These are phyloP conservation scores for Borostomias antarcticus DNA, from an alignment of 2,797 vertebrate genomes.

Conservation along the genomic window DNA sequence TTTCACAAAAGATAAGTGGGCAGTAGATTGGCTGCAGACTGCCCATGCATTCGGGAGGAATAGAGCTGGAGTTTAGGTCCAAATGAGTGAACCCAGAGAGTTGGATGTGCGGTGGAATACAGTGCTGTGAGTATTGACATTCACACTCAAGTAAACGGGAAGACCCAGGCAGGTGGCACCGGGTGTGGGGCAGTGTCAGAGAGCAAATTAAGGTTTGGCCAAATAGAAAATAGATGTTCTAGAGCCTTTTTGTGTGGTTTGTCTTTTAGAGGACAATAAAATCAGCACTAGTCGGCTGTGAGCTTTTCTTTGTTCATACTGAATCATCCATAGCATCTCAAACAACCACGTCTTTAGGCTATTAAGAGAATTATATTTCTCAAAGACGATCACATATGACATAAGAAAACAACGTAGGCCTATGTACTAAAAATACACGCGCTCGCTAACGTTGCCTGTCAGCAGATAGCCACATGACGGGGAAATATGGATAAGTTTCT, in stretches of 20 bases:
- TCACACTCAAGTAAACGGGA: conserved; percentile 64
- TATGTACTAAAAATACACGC: no score
- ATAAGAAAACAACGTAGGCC: no score
- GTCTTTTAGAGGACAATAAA: conserved; percentile 51
- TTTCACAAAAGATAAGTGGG: conserved; percentile 18
- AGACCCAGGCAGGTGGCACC: conserved; percentile 49
- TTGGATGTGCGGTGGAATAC: conserved; percentile 44
- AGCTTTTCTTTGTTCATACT: conserved; percentile 37
- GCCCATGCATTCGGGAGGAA: conserved; percentile 20
- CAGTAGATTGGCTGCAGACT: conserved; percentile 15
- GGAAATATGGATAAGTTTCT: no score
- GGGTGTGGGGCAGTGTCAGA: conserved; percentile 53
- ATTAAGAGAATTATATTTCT: no score
- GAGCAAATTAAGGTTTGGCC: conserved; percentile 65
- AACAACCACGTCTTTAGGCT: no score
- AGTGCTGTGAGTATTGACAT: conserved; percentile 69
- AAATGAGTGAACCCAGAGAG: conserved; percentile 22
- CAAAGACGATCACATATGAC: no score
- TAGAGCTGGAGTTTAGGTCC: conserved; percentile 20
- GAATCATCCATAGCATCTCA: no score
- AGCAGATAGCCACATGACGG: no score
- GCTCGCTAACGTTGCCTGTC: no score
- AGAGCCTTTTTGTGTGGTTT: conserved; percentile 45
- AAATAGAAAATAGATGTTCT: conserved; percentile 60
- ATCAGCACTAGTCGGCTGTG: conserved; percentile 24